phyloP scores from a whole-genome alignment of 1,140 invertebrate species.

The Oppia nitens region DNA sequence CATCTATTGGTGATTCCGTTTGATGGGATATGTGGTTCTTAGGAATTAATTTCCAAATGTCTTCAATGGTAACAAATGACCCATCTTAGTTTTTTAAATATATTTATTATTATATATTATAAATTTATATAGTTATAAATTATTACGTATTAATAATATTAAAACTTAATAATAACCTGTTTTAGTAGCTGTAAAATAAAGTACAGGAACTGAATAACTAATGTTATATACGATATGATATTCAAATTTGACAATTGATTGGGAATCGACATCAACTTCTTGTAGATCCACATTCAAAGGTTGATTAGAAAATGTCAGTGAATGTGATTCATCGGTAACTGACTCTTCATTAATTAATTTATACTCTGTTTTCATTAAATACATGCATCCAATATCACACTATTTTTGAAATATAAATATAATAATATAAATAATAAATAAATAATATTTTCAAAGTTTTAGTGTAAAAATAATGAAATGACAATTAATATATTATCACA shows the following conservation, averaged over 20 bases:
- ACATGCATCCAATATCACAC: neutral
- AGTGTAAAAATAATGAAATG: too few relatives aligned
- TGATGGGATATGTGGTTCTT: neutral
- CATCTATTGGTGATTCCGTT: neutral
- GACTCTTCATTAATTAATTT: neutral
- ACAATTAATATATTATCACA: too few relatives aligned
- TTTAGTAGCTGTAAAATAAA: constrained; percentile 38
- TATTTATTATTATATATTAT: too few relatives aligned
- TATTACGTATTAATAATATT: too few relatives aligned
- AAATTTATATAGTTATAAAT: too few relatives aligned
- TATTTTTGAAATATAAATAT: too few relatives aligned
- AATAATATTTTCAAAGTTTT: too few relatives aligned
- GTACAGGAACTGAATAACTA: constrained; percentile 37
- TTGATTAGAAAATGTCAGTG: neutral
- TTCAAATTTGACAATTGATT: constrained; percentile 23
- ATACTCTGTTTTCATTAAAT: neutral
- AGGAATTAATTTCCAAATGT: constrained; percentile 8
- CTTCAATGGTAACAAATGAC: neutral
- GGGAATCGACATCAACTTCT: neutral
- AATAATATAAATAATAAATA: too few relatives aligned
- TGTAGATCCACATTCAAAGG: too few relatives aligned
- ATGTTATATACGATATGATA: constrained; percentile 37
- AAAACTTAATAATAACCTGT: constrained; percentile 19
- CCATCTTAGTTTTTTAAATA: too few relatives aligned
- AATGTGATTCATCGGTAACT: neutral